These are phyloP conservation scores for Doris montereyensis DNA, from an alignment of 2,888 invertebrate genomes.

Conservation along the genomic window DNA sequence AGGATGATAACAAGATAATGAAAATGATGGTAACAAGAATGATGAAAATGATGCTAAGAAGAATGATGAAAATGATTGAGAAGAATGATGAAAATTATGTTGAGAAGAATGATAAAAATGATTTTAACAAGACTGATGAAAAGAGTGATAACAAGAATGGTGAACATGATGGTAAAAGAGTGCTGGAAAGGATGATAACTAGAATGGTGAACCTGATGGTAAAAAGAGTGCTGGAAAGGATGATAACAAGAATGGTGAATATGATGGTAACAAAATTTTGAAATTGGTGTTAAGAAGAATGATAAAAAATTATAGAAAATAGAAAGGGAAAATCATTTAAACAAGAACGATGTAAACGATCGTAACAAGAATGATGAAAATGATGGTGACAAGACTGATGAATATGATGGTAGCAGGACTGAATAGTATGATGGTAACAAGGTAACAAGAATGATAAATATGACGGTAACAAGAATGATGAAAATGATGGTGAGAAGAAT, in stretches of 20 bases:
- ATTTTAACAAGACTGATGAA: not conserved
- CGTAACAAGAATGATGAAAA: no score
- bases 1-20: not conserved
- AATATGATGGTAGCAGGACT: no score
- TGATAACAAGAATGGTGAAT: no score
- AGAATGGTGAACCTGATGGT: no score
- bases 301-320: no score
- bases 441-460: not conserved
- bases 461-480: not conserved
- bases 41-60: not conserved
- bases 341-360: no score
- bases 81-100: not conserved
- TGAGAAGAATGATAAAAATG: not conserved
- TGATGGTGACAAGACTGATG: no score
- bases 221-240: no score
- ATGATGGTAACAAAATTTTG: no score
- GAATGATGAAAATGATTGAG: not conserved
- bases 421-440: no score
- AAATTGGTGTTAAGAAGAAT: no score
- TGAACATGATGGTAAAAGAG: not conserved
- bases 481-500: not conserved
- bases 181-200: not conserved
- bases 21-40: not conserved
- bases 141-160: not conserved
- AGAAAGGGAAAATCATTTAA: no score